phyloP scores from a whole-genome alignment of 2,113 vertebrate species.

The Erythrolamprus reginae region DNA sequence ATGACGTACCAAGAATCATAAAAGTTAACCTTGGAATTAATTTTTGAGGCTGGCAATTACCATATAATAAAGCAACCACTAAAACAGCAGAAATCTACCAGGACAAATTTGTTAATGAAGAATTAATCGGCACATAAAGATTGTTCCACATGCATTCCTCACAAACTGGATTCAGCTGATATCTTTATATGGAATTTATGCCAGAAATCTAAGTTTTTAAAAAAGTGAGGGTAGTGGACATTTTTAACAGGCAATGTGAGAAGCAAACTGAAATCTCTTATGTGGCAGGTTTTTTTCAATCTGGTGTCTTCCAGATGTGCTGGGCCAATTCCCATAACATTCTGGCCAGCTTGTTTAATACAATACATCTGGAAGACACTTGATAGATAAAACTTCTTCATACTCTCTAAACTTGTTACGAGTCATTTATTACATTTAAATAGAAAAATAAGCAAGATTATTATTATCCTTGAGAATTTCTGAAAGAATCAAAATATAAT shows the following conservation, averaged over 20 bases:
- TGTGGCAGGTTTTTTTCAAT: not conserved
- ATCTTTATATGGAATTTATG: constrained; percentile 38
- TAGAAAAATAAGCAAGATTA: not conserved
- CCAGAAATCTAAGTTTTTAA: constrained; percentile 12
- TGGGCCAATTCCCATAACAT: not conserved
- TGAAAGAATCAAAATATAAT: not conserved
- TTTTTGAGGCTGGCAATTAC: constrained; percentile 47
- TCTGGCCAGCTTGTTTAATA: not conserved
- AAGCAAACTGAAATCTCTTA: not conserved
- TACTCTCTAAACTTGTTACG: not conserved
- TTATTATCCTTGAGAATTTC: not conserved
- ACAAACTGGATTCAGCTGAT: constrained; percentile 15
- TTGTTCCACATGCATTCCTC: constrained; percentile 45
- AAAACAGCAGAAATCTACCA: constrained; percentile 59
- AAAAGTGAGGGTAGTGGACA: constrained; percentile 12
- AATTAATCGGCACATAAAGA: constrained; percentile 48
- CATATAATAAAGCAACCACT: constrained; percentile 40
- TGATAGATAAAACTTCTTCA: not conserved
- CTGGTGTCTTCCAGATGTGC: not conserved
- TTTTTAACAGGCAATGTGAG: not conserved
- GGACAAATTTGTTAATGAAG: constrained; percentile 52
- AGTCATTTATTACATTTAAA: not conserved
- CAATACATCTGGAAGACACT: not conserved
- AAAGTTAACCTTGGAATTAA: constrained; percentile 33
- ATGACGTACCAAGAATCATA: constrained; percentile 43